Conservation (phyloP, 2,113 vertebrate species). For the Scortum barcoo region DNA sequence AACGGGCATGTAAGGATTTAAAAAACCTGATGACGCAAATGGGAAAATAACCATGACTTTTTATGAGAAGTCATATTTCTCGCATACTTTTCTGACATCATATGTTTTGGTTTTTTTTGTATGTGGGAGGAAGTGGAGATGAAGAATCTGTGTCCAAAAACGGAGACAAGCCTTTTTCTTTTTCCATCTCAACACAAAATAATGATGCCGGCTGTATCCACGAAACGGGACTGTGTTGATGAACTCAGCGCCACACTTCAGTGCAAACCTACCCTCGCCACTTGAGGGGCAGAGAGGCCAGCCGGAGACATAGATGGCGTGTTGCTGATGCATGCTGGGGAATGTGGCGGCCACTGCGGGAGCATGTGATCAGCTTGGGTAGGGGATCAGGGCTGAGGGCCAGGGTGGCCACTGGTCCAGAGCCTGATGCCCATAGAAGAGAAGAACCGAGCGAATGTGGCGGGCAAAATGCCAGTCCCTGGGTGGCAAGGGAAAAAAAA, state of each 20-base stretch:
- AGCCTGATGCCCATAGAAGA: slow-evolving; percentile 72
- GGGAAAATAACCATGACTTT: background rate
- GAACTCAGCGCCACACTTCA: slow-evolving; percentile 31
- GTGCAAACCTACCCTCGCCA: slow-evolving; percentile 5
- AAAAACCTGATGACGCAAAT: slow-evolving; percentile 14
- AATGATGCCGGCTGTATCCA: slow-evolving; percentile 26
- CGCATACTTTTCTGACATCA: background rate
- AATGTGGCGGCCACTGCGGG: slow-evolving; percentile 19
- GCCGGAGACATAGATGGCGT: slow-evolving; percentile 45
- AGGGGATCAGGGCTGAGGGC: slow-evolving; percentile 45
- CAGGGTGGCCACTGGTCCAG: slow-evolving; percentile 53
- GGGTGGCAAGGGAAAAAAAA: background rate
- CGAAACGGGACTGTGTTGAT: slow-evolving; percentile 40
- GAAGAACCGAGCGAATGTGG: slow-evolving; percentile 34
- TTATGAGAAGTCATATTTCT: background rate
- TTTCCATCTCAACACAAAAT: slow-evolving; percentile 45
- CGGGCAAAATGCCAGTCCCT: slow-evolving; percentile 33
- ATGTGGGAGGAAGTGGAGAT: background rate
- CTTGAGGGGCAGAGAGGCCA: background rate
- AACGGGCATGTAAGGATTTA: background rate
- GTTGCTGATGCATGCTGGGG: slow-evolving; percentile 67
- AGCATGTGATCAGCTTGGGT: slow-evolving; percentile 28
- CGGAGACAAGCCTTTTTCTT: background rate
- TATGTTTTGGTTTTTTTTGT: background rate
- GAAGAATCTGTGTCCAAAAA: slow-evolving; percentile 46